Percentiles rank a stretch among this genome's conserved stretches.
These are phyloP conservation scores for Macquaria ambigua DNA, from an alignment of 2,113 vertebrate genomes.

Conservation along the genomic window DNA sequence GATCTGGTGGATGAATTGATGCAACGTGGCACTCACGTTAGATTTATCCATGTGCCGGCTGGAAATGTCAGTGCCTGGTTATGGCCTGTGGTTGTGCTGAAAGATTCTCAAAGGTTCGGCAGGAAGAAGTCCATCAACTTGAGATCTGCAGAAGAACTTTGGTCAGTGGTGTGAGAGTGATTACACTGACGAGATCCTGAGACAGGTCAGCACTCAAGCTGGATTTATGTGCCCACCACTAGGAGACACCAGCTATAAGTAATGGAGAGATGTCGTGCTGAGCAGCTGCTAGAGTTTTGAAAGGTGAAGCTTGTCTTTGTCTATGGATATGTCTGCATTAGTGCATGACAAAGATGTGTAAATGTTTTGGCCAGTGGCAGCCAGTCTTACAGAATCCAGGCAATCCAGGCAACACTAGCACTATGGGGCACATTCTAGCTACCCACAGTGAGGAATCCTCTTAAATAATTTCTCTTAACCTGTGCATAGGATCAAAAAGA, in stretches of 20 bases:
- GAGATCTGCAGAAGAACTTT: constrained; percentile 33
- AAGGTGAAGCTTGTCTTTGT: constrained; percentile 26
- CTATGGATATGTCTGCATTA: constrained; percentile 17
- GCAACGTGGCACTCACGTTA: background rate
- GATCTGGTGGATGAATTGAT: constrained; percentile 11
- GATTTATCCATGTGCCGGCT: constrained; percentile 37
- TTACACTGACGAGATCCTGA: constrained; percentile 28
- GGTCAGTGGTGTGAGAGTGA: constrained; percentile 38
- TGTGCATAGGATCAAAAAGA: background rate
- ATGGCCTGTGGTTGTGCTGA: background rate
- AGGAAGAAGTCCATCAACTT: constrained; percentile 41
- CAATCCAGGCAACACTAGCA: background rate
- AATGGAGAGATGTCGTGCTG: constrained; percentile 38
- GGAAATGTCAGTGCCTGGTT: constrained; percentile 40
- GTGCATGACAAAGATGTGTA: constrained; percentile 13
- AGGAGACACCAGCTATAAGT: constrained; percentile 37
- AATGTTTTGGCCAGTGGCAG: constrained; percentile 6
- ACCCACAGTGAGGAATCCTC: background rate
- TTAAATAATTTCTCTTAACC: constrained; percentile 8
- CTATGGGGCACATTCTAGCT: background rate
- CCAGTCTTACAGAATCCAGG: background rate
- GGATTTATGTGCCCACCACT: constrained; percentile 46
- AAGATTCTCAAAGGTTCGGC: constrained; percentile 21
- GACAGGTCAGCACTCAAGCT: constrained; percentile 30
- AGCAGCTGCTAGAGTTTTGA: constrained; percentile 29